These are phyloP conservation scores for Brachyptera putata DNA, from an alignment of 2,888 invertebrate species.

Conservation along the genomic window DNA sequence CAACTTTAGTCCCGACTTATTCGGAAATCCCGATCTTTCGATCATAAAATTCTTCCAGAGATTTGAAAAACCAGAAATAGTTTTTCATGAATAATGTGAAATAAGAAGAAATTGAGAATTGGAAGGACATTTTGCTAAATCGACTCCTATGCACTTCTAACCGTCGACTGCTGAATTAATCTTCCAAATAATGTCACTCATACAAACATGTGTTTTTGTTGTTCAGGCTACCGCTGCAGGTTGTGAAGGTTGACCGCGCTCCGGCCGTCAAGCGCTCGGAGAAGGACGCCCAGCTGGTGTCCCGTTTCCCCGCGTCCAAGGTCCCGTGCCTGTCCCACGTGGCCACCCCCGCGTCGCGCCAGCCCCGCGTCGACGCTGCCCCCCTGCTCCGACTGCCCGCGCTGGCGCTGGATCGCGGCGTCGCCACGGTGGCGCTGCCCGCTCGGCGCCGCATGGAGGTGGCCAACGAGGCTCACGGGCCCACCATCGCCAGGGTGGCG, in stretches of 20 bases:
- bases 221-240: background rate
- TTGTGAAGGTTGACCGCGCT: conserved; percentile 14
- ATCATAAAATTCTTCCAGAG: no score
- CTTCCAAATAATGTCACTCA: no score
- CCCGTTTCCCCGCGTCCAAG: conserved; percentile 7
- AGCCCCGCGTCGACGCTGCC: background rate
- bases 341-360: background rate
- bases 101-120: no score
- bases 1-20: no score
- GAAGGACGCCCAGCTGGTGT: background rate
- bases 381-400: background rate
- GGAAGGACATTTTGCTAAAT: no score
- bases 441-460: background rate
- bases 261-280: conserved; percentile 21
- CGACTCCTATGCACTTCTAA: no score
- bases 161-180: no score
- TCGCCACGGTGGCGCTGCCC: background rate
- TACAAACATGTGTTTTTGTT: background rate
- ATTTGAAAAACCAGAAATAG: no score
- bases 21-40: no score
- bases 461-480: conserved; percentile 3
- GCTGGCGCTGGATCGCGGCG: background rate
- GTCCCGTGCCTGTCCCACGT: background rate
- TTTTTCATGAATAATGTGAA: no score
- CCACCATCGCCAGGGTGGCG: background rate